phyloP scores from a whole-genome alignment of 23 tunicate species.

The Oikopleura vanhoeffeni region DNA sequence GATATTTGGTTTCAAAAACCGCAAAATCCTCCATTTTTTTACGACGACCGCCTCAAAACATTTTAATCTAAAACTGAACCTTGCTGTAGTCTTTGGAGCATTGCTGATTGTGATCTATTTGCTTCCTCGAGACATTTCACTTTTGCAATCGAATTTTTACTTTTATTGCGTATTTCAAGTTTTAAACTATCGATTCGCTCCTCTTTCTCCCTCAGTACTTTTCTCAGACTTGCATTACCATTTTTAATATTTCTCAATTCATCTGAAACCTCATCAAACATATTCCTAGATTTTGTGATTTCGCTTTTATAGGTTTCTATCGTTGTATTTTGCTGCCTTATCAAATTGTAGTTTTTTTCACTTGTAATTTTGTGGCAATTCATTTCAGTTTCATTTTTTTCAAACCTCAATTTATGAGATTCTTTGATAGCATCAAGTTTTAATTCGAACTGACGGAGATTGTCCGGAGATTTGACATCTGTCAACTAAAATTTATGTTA shows the following conservation, averaged over 20 bases:
- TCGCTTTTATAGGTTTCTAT: neutral
- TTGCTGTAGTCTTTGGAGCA: neutral
- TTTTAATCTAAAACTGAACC: too few relatives aligned
- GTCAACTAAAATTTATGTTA: too few relatives aligned
- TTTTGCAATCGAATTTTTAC: neutral
- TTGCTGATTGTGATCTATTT: neutral
- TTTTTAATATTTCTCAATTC: neutral
- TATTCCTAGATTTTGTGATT: neutral
- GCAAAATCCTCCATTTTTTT: too few relatives aligned
- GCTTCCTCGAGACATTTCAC: neutral
- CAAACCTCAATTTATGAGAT: neutral
- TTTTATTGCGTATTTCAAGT: neutral
- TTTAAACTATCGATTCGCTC: neutral
- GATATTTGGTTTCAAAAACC: too few relatives aligned
- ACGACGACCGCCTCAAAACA: too few relatives aligned
- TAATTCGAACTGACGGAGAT: too few relatives aligned
- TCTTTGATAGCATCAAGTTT: too few relatives aligned
- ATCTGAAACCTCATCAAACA: neutral
- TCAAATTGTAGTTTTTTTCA: neutral
- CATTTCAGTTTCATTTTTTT: neutral
- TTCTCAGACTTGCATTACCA: neutral
- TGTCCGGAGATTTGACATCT: too few relatives aligned
- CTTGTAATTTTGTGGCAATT: neutral
- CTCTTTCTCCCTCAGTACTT: neutral
- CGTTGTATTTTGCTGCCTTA: neutral